Conservation (phyloP, 2,888 invertebrate species). For the Meiosimyza platycephala region DNA sequence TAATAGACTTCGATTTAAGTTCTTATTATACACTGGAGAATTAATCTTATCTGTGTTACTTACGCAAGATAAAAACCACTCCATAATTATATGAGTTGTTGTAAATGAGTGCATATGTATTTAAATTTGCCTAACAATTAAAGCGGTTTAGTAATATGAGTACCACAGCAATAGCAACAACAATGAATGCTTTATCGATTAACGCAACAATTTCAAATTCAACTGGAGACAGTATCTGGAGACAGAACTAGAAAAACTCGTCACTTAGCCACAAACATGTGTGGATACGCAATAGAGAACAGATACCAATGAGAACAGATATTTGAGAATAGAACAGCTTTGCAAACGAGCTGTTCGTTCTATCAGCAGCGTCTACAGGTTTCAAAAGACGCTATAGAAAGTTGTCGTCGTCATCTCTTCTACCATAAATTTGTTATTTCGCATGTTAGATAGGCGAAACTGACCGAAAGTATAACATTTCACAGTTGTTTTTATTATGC, state of each 20-base stretch:
- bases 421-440: neutral
- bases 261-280: neutral
- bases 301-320: neutral
- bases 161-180: neutral
- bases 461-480: slow-evolving; percentile 16
- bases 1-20: no score
- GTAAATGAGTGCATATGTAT: no score
- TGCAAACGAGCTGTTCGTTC: neutral
- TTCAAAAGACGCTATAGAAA: neutral
- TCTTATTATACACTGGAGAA: no score
- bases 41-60: no score
- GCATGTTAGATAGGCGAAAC: neutral
- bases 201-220: neutral
- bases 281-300: neutral
- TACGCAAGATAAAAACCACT: no score
- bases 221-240: neutral
- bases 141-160: slow-evolving; percentile 1
- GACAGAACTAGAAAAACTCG: slow-evolving; percentile 24
- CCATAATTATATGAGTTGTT: no score
- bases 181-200: slow-evolving; percentile 17
- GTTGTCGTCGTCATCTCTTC: neutral
- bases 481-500: slow-evolving; percentile 15
- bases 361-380: neutral
- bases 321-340: neutral
- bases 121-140: neutral